Percentiles rank a stretch among this genome's conserved stretches.
Evolutionary conservation across 2,888 invertebrate genomes (phyloP).

Genomic region (Notodonta dromedarius): DNA sequence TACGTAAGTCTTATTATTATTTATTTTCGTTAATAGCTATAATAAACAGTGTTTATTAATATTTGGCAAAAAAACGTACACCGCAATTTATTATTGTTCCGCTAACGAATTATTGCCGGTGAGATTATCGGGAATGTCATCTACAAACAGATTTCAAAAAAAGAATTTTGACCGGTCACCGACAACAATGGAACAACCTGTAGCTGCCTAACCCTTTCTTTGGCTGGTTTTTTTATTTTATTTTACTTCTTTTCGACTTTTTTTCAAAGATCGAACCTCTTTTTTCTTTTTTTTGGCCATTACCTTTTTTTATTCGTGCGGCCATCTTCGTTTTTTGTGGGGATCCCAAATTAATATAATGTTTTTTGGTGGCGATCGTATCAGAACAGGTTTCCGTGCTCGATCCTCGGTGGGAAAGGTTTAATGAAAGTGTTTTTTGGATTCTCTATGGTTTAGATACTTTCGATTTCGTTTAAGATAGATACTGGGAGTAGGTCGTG

Average conservation of each 20-base stretch:
- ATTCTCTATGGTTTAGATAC: conserved; percentile 61
- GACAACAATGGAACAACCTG: conserved; percentile 62
- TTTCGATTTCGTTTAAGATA: conserved; percentile 68
- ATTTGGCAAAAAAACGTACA: neutral
- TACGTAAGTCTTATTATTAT: neutral
- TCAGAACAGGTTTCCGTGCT: conserved; percentile 66
- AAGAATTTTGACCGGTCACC: conserved; percentile 28
- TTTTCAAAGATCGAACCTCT: conserved; percentile 69
- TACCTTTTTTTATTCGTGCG: conserved; percentile 77
- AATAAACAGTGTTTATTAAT: conserved; percentile 9
- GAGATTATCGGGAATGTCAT: conserved; percentile 31
- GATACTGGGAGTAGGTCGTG: conserved; percentile 6
- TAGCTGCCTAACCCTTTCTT: conserved; percentile 74
- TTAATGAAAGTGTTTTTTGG: conserved; percentile 79
- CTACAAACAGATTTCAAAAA: conserved; percentile 23
- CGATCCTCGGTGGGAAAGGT: conserved; percentile 69
- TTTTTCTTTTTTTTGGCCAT: conserved; percentile 77
- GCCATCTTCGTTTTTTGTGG: conserved; percentile 80
- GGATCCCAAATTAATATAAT: conserved; percentile 82
- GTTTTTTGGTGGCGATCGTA: conserved; percentile 68
- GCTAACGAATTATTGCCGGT: conserved; percentile 22
- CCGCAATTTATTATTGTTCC: conserved; percentile 14
- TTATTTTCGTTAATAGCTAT: neutral
- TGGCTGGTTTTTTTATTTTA: conserved; percentile 46
- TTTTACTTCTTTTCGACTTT: conserved; percentile 38